Percentiles rank a stretch among this genome's conserved stretches.
Evolutionary conservation across 2,888 invertebrate species (phyloP).

Genomic region (Tanypteryx hageni): DNA sequence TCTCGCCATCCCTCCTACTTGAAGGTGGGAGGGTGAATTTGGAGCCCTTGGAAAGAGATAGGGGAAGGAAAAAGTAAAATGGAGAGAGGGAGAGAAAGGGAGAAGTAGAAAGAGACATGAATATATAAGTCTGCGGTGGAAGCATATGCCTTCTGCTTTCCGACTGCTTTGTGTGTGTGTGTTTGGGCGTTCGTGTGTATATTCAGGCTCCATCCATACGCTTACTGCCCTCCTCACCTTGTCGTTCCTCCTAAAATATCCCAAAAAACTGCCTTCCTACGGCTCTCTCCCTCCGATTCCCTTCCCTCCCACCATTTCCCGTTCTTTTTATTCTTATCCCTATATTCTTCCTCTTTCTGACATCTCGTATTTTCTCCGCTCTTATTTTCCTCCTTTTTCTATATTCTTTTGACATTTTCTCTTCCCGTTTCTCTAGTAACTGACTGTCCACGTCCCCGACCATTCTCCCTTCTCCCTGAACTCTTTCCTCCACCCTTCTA

Average conservation of each 20-base stretch:
- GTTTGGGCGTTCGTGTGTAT: background rate
- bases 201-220: slow-evolving; percentile 30
- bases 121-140: slow-evolving; percentile 49
- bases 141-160: background rate
- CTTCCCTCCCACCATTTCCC: background rate
- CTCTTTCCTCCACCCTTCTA: background rate
- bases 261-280: background rate
- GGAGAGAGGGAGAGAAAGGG: background rate
- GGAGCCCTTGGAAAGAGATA: background rate
- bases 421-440: background rate
- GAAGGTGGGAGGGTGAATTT: background rate
- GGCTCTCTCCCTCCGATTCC: background rate
- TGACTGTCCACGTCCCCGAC: background rate
- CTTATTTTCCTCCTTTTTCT: background rate
- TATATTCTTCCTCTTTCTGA: background rate
- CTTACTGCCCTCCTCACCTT: slow-evolving; percentile 13
- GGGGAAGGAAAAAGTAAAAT: background rate
- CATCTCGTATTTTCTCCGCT: background rate
- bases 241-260: background rate
- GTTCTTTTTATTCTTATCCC: background rate
- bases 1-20: background rate
- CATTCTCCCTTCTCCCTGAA: background rate
- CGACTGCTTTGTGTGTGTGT: background rate
- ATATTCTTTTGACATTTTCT: background rate
- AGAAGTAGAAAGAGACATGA: slow-evolving; percentile 34